phyloP scores from a whole-genome alignment of 2,113 vertebrate species.

The Menidia beryllina region DNA sequence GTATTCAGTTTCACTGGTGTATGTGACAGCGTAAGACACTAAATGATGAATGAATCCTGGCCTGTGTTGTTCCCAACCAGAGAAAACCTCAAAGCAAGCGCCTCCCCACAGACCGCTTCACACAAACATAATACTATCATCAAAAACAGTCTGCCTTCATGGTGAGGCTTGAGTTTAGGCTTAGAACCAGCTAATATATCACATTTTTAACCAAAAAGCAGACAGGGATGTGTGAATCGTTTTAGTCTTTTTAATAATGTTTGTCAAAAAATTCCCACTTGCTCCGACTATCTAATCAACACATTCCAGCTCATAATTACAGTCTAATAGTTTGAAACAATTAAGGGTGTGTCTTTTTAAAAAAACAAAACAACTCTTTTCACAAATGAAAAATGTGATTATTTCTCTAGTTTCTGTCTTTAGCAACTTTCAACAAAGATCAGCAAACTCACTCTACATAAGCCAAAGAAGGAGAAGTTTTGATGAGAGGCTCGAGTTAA shows the following conservation, averaged over 20 bases:
- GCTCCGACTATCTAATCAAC: constrained; percentile 43
- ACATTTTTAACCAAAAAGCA: background rate
- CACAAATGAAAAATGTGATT: background rate
- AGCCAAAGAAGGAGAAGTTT: background rate
- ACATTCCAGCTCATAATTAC: constrained; percentile 19
- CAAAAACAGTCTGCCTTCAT: background rate
- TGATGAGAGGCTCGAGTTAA: background rate
- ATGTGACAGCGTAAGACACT: constrained; percentile 60
- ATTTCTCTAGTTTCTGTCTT: background rate
- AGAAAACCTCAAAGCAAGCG: constrained; percentile 39
- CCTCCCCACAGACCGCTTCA: constrained; percentile 18
- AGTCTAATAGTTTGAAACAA: background rate
- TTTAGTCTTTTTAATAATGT: too few species aligned
- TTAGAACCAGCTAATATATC: background rate
- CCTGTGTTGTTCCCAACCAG: constrained; percentile 22
- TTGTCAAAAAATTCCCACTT: constrained; percentile 5
- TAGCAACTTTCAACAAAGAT: background rate
- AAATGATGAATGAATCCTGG: constrained; percentile 74
- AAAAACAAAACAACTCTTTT: too few species aligned
- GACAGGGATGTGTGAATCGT: background rate
- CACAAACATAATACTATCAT: background rate
- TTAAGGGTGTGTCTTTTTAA: too few species aligned
- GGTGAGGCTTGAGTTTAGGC: background rate
- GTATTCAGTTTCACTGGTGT: constrained; percentile 48
- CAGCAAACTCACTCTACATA: background rate